These are phyloP conservation scores for Melipona beecheii DNA, from an alignment of 2,888 invertebrate genomes.

Conservation along the genomic window DNA sequence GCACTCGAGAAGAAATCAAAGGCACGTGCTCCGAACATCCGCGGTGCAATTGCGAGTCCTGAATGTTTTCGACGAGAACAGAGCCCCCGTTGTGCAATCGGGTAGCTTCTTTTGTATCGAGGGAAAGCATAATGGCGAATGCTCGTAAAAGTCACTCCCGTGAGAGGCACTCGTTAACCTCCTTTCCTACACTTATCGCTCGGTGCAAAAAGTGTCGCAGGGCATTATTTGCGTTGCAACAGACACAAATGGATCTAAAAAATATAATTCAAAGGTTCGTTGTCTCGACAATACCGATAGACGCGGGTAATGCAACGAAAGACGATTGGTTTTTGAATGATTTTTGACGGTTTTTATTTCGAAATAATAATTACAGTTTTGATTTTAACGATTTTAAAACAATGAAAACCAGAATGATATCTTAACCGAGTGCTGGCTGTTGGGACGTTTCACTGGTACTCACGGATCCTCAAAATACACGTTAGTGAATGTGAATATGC, in stretches of 20 bases:
- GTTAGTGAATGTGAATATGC: conserved; percentile 13
- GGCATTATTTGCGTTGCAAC: conserved; percentile 18
- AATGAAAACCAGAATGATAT: conserved; percentile 16
- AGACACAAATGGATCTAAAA: background rate
- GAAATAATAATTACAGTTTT: no score
- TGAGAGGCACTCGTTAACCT: conserved; percentile 55
- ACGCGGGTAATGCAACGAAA: no score
- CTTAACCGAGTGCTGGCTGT: background rate
- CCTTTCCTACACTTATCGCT: conserved; percentile 20
- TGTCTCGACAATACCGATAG: no score
- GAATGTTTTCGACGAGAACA: conserved; percentile 21
- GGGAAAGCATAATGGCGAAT: conserved; percentile 54
- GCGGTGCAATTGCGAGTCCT: conserved; percentile 29
- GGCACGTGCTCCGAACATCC: conserved; percentile 8
- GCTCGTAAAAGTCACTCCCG: conserved; percentile 50
- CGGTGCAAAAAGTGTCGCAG: background rate
- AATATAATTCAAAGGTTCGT: no score
- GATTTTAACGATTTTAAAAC: no score
- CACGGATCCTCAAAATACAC: conserved; percentile 9
- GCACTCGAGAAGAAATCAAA: conserved; percentile 33
- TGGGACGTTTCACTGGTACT: conserved; percentile 28
- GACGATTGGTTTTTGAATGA: background rate
- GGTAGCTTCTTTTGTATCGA: conserved; percentile 49
- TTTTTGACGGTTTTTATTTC: no score
- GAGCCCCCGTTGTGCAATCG: background rate